Conservation (phyloP, 2,888 invertebrate species). For the Papilio gigon region DNA sequence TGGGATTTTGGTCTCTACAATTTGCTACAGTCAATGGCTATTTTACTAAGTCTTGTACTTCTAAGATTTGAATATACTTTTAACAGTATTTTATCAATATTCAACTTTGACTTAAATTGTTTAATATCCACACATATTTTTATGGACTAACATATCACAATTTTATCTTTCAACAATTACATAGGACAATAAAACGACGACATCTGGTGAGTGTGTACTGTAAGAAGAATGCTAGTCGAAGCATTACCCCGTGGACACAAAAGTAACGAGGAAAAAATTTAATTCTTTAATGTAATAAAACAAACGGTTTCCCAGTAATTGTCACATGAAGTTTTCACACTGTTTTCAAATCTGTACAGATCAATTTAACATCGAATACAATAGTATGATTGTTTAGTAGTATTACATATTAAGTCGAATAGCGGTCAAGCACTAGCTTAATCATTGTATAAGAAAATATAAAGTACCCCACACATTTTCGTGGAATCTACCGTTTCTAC, state of each 20-base stretch:
- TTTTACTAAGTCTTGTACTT: neutral
- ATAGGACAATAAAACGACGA: neutral
- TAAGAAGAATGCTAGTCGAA: conserved; percentile 17
- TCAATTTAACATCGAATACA: neutral
- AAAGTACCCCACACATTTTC: no score
- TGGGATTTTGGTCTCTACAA: neutral
- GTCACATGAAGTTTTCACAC: neutral
- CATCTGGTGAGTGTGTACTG: conserved; percentile 40
- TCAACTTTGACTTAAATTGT: neutral
- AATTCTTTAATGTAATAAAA: neutral
- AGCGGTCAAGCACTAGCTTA: no score
- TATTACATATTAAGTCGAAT: neutral
- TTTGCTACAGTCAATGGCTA: neutral
- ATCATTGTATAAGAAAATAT: no score
- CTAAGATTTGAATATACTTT: neutral
- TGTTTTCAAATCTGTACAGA: neutral
- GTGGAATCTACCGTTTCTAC: no score
- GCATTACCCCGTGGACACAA: conserved; percentile 9
- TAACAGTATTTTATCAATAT: neutral
- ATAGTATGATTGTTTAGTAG: neutral
- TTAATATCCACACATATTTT: neutral
- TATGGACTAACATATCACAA: neutral
- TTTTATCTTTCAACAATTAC: neutral
- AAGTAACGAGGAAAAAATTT: conserved; percentile 16
- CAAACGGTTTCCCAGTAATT: conserved; percentile 1